These are phyloP conservation scores for Toxotes jaculatrix DNA, from an alignment of 2,113 vertebrate species.

Conservation along the genomic window DNA sequence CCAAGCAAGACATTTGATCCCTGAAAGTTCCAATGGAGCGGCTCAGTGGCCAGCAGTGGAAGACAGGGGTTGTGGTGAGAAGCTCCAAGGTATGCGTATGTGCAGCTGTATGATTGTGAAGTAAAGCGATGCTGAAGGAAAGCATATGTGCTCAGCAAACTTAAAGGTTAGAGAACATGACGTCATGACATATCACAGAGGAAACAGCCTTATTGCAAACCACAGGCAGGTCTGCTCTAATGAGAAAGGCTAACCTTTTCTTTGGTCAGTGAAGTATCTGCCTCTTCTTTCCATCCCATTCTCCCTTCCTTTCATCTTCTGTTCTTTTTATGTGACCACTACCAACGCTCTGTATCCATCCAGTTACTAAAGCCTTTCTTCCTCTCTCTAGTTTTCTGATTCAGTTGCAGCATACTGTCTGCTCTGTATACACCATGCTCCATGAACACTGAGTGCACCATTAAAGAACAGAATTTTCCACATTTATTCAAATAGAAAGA, in stretches of 20 bases:
- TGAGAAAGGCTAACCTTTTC: slow-evolving; percentile 29
- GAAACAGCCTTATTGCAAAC: neutral
- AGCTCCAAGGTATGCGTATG: slow-evolving; percentile 20
- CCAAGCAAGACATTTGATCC: slow-evolving; percentile 6
- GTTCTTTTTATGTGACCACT: neutral
- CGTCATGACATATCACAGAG: slow-evolving; percentile 2
- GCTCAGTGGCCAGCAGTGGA: neutral
- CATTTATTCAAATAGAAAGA: slow-evolving; percentile 4
- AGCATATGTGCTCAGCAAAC: slow-evolving; percentile 24
- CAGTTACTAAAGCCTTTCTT: slow-evolving; percentile 17
- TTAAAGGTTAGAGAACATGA: slow-evolving; percentile 55
- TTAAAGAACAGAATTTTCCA: neutral
- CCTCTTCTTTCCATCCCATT: neutral
- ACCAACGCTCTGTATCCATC: slow-evolving; percentile 3
- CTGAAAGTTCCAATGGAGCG: slow-evolving; percentile 3
- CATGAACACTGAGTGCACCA: neutral
- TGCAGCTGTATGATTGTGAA: slow-evolving; percentile 2
- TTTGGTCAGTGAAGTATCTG: slow-evolving; percentile 7
- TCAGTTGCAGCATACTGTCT: neutral
- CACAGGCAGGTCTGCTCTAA: slow-evolving; percentile 15
- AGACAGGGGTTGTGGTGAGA: neutral
- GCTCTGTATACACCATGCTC: neutral
- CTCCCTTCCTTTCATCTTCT: neutral
- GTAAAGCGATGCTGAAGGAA: slow-evolving; percentile 14
- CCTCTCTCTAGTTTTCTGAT: slow-evolving; percentile 17